A percentile compares a stretch with the other conserved stretches of the same genome.
These are phyloP conservation scores for Temnothorax nylanderi DNA, from an alignment of 1,140 invertebrate genomes.

Conservation along the genomic window DNA sequence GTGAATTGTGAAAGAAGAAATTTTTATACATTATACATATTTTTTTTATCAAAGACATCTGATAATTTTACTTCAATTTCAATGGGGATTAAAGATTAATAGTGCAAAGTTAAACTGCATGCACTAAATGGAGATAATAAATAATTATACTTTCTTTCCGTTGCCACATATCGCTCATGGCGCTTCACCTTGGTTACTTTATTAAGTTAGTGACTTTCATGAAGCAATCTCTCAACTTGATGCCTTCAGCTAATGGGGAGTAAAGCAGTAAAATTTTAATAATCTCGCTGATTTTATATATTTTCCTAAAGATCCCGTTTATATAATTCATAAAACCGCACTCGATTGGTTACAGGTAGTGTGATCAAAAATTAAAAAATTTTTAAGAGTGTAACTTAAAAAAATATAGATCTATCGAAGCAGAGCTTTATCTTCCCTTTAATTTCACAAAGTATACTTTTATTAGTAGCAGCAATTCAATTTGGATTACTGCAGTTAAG, in stretches of 20 bases:
- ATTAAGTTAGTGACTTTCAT: slow-evolving; percentile 18
- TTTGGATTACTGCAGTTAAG: neutral
- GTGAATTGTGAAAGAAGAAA: neutral
- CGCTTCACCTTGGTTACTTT: neutral
- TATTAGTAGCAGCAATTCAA: neutral
- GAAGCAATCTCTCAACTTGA: neutral
- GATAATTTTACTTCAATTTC: neutral
- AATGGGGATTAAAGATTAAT: neutral
- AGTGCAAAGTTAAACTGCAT: neutral
- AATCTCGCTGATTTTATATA: neutral
- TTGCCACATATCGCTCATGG: neutral
- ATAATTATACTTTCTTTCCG: neutral
- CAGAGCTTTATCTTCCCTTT: neutral
- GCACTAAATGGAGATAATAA: neutral
- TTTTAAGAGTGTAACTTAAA: neutral
- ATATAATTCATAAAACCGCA: neutral
- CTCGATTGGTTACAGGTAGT: neutral
- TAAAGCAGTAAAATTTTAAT: slow-evolving; percentile 8
- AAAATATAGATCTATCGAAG: neutral
- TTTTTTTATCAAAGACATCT: neutral
- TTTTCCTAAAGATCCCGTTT: neutral
- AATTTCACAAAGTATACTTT: neutral
- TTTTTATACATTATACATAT: neutral
- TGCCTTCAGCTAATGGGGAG: slow-evolving; percentile 6
- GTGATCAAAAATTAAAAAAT: neutral